Conservation (phyloP, 2,113 vertebrate species). For the Willisornis vidua region DNA sequence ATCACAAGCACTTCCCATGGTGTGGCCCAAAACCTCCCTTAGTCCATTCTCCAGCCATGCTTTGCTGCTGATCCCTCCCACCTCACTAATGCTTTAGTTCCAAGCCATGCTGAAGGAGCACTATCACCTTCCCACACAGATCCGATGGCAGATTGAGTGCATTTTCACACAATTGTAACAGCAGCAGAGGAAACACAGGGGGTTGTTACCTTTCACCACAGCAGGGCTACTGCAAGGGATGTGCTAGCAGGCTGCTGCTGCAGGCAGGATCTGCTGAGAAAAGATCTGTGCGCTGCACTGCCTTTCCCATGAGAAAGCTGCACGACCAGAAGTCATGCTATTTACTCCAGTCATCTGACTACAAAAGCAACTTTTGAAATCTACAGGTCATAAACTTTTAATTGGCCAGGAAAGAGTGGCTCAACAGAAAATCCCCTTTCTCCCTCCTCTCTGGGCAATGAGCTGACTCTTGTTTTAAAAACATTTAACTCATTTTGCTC, state of each 20-base stretch:
- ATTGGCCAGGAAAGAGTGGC: slow-evolving; percentile 40
- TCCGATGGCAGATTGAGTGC: accelerated
- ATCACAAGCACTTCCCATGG: neutral
- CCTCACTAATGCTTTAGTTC: neutral
- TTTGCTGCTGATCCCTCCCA: neutral
- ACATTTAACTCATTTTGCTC: slow-evolving; percentile 54
- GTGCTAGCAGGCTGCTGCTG: neutral
- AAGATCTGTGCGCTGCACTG: neutral
- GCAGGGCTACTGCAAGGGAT: neutral
- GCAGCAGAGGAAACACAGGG: neutral
- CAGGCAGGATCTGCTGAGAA: neutral
- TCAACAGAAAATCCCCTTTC: slow-evolving; percentile 46
- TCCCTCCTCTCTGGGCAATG: slow-evolving; percentile 20
- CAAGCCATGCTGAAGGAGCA: neutral
- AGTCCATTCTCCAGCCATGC: neutral
- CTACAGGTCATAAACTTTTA: slow-evolving; percentile 62
- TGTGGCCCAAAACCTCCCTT: neutral
- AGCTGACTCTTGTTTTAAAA: slow-evolving; percentile 37
- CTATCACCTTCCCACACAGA: slow-evolving; percentile 2
- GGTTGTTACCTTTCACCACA: neutral
- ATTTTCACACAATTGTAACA: neutral
- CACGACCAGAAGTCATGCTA: neutral
- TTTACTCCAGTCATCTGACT: neutral
- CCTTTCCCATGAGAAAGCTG: slow-evolving; percentile 50
- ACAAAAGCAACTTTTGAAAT: slow-evolving; percentile 66